These are phyloP conservation scores for Ptilodon capucinus DNA, from an alignment of 2,888 invertebrate genomes.

Conservation along the genomic window DNA sequence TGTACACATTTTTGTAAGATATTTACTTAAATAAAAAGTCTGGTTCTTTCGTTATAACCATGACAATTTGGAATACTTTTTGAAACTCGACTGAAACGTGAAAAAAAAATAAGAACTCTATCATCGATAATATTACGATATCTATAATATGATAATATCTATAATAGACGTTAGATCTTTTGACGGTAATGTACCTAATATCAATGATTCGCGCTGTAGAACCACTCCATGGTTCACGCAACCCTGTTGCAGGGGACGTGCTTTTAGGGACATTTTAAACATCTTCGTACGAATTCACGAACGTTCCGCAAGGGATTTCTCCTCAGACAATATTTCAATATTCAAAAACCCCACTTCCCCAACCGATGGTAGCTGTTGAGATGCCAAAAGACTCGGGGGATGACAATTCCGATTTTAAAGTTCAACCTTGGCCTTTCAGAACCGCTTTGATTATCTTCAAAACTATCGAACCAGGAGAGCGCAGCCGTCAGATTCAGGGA, in stretches of 20 bases:
- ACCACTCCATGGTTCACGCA: slow-evolving; percentile 1
- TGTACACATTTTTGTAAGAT: no score
- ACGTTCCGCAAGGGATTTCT: slow-evolving; percentile 15
- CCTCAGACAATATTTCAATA: slow-evolving; percentile 4
- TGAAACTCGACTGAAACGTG: no score
- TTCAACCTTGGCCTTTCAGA: neutral
- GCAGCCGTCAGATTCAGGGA: slow-evolving; percentile 23
- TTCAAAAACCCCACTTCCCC: neutral
- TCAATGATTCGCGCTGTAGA: no score
- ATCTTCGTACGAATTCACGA: slow-evolving; percentile 7
- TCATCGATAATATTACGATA: no score
- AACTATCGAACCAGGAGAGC: slow-evolving; percentile 4
- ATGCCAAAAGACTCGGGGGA: slow-evolving; percentile 9
- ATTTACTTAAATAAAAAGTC: no score
- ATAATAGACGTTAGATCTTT: no score
- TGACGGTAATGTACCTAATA: no score
- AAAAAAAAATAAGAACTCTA: no score
- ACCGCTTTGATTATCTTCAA: slow-evolving; percentile 3
- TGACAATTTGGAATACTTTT: no score
- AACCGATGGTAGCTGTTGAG: neutral
- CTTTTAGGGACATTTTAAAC: slow-evolving; percentile 25
- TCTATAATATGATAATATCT: no score
- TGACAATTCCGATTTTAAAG: neutral
- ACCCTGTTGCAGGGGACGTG: slow-evolving; percentile 16
- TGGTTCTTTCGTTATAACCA: no score